Base-by-base conservation (phyloP, 2,797 vertebrate genomes). In the Rhinatrema bivittatum region DNA sequence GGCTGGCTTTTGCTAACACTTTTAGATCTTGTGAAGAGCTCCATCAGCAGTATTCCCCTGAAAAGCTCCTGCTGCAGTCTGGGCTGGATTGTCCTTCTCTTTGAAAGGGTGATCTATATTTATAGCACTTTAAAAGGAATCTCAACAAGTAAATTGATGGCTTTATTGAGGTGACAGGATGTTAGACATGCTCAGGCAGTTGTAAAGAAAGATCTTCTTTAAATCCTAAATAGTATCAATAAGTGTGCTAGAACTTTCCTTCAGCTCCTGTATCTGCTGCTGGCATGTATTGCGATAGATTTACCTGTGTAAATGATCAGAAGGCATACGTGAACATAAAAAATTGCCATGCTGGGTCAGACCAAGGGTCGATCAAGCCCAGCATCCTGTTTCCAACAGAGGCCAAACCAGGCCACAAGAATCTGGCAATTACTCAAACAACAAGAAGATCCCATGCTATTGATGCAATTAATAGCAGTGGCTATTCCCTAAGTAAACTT, bases 1-100 rank as follows among this genome's bases (percentile, higher is more conserved):
- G n/a, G 7, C 16, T 23, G 11, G n/a, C 8, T 19, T n/a, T 17
- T 33, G 5, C 52, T 56, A 52, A 39, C 14, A 27, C 25, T 47
- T 37, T 9, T 9, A n/a, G 18, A 3, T 41, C 35, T 29, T 28
- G 4, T 14, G 26, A 32, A n/a, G n/a, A 29, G 23, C 25, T 20
- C 13, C 39, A 16, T 18, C 24, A 16, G 24, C 2, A n/a, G n/a
- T n/a, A n/a, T n/a, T n/a, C n/a, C n/a, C n/a, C n/a, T n/a, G n/a
- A n/a, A n/a, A n/a, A n/a, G n/a, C n/a, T n/a, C n/a, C n/a, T n/a
- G n/a, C n/a, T n/a, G 4, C 7, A 8, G 4, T 14, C 31, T 41
- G 29, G 21, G 5, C 14, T 26, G 12, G 9, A 38, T 23, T 2
- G 39, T 5, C 0, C 3, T 3, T 9, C 16, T 37, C 11, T 37